Percentiles rank a stretch among this genome's conserved stretches.
Evolutionary conservation across 2,113 vertebrate genomes (phyloP).

Genomic region (Eurystomus gularis): DNA sequence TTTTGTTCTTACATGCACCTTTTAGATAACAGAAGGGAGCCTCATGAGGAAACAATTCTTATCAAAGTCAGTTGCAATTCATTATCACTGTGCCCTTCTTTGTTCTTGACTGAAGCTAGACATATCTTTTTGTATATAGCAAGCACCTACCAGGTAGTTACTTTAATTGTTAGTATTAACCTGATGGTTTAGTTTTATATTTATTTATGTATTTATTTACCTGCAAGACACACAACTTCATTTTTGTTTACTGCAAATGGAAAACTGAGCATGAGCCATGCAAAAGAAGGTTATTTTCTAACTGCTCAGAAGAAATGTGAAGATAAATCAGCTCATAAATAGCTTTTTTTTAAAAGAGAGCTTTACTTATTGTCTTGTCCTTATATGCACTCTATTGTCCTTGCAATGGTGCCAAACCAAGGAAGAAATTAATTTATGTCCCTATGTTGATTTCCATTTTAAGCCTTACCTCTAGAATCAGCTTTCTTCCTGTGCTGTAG

Average conservation of each 20-base stretch:
- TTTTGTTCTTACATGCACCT: background rate
- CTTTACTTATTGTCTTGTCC: background rate
- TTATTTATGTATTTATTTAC: background rate
- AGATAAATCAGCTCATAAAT: background rate
- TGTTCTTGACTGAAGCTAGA: background rate
- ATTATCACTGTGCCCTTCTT: background rate
- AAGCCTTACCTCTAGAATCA: constrained; percentile 89
- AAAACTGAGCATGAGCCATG: background rate
- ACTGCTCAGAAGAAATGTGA: background rate
- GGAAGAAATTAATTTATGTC: background rate
- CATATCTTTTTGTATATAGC: background rate
- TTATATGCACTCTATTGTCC: background rate
- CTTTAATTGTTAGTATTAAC: background rate
- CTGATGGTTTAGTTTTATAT: background rate
- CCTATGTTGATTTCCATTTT: background rate
- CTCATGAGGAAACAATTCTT: background rate
- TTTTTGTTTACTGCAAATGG: background rate
- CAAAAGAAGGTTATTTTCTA: background rate
- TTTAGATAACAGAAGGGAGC: background rate
- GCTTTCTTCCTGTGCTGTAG: constrained; percentile 81
- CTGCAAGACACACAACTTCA: background rate
- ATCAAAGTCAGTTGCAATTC: background rate
- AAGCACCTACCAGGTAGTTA: background rate
- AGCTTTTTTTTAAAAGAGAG: background rate
- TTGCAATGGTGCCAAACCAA: background rate